A percentile compares a stretch with the other conserved stretches of the same genome.
Evolutionary conservation across 2,113 vertebrate genomes (phyloP).

Genomic region (Mohoua ochrocephala): DNA sequence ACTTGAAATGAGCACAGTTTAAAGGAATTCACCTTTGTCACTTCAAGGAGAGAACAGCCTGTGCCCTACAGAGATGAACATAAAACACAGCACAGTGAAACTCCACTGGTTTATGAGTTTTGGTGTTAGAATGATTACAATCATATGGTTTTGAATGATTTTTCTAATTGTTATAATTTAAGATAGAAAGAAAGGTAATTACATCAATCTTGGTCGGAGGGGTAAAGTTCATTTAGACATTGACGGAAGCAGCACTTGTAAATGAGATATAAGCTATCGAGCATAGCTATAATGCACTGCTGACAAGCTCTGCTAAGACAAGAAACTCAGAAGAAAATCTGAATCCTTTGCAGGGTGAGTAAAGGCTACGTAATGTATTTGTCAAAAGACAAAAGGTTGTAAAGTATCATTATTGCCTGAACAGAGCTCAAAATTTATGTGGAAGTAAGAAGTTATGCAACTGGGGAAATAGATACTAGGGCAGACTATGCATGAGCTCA

Average conservation of each 20-base stretch:
- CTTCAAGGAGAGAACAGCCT: conserved; percentile 29
- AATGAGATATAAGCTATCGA: neutral
- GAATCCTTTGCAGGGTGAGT: neutral
- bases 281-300: neutral
- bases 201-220: neutral
- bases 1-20: conserved; percentile 26
- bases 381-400: neutral
- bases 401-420: neutral
- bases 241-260: neutral
- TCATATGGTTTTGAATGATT: neutral
- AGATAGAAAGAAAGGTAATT: neutral
- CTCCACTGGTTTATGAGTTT: neutral
- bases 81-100: neutral
- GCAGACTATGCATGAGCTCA: neutral
- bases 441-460: neutral
- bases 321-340: neutral
- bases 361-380: neutral
- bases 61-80: neutral
- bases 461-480: neutral
- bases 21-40: conserved; percentile 50
- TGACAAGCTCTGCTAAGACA: neutral
- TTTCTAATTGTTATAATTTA: neutral
- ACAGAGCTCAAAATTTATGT: neutral
- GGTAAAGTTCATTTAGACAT: neutral
- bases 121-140: neutral